phyloP scores from a whole-genome alignment of 2,113 vertebrate genomes.

The Seriola aureovittata region DNA sequence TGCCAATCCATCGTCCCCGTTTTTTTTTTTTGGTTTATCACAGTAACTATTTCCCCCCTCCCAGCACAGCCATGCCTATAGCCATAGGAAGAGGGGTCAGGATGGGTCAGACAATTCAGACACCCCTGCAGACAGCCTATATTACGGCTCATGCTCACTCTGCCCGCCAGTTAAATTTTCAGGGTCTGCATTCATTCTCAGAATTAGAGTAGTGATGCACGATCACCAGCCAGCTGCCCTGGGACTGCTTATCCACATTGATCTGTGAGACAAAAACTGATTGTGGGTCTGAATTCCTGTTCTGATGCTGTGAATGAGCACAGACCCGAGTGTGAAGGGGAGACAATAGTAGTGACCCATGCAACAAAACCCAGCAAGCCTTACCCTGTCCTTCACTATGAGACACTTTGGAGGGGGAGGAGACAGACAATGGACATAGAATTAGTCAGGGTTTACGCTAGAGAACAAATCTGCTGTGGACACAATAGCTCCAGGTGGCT shows the following conservation, averaged over 20 bases:
- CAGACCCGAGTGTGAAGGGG: conserved; percentile 65
- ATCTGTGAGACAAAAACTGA: conserved; percentile 23
- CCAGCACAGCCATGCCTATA: conserved; percentile 71
- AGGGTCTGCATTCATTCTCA: conserved; percentile 79
- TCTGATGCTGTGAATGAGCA: conserved; percentile 75
- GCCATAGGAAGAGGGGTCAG: conserved; percentile 76
- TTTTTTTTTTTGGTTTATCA: conserved; percentile 11
- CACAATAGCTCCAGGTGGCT: conserved; percentile 33
- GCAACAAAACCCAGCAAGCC: conserved; percentile 81
- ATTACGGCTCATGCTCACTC: conserved; percentile 70
- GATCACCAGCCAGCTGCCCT: conserved; percentile 25
- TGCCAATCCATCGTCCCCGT: conserved; percentile 19
- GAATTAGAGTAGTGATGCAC: conserved; percentile 48
- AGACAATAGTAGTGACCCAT: conserved; percentile 76
- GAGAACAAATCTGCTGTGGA: conserved; percentile 25
- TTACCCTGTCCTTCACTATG: conserved; percentile 89
- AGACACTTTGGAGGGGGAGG: conserved; percentile 85
- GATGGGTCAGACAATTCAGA: conserved; percentile 49
- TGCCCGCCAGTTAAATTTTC: conserved; percentile 42
- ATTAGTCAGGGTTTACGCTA: conserved; percentile 74
- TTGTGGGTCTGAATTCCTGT: conserved; percentile 36
- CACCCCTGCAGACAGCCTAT: conserved; percentile 41
- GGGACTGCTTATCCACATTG: conserved; percentile 18
- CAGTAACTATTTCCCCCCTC: conserved; percentile 5
- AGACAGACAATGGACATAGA: conserved; percentile 82